A percentile compares a stretch with the other conserved stretches of the same genome.
Evolutionary conservation across 2,113 vertebrate species (phyloP).

Genomic region (Callaeas wilsoni): DNA sequence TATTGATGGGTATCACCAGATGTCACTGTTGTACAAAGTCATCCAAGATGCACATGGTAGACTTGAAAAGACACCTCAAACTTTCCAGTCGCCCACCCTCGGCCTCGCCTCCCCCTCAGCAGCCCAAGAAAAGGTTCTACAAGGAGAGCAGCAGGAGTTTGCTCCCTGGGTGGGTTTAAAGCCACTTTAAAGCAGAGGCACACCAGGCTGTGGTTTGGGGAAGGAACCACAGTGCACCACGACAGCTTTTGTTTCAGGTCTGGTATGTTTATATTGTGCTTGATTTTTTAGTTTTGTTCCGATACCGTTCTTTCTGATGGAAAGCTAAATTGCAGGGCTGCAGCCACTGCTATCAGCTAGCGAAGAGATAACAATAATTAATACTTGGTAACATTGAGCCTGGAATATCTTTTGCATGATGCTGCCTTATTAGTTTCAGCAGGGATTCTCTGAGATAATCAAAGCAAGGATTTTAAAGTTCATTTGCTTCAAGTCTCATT

Average conservation of each 20-base stretch:
- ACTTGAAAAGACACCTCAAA: background rate
- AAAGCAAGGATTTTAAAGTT: background rate
- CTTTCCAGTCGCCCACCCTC: background rate
- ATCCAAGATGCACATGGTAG: background rate
- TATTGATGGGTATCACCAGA: constrained; percentile 51
- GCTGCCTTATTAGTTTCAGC: constrained; percentile 39
- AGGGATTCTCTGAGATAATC: constrained; percentile 34
- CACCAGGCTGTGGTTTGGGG: background rate
- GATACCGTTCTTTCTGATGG: background rate
- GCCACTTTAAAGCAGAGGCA: background rate
- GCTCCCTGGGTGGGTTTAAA: background rate
- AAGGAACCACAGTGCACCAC: background rate
- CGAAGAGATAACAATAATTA: constrained; percentile 44
- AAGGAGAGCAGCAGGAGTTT: background rate
- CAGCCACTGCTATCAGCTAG: background rate
- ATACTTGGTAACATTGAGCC: constrained; percentile 19
- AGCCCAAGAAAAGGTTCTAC: background rate
- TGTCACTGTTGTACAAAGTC: constrained; percentile 61
- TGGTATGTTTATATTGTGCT: background rate
- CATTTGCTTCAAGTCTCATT: background rate
- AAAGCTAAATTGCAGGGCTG: constrained; percentile 35
- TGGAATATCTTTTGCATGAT: background rate
- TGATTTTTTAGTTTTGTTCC: background rate
- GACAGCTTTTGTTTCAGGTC: background rate
- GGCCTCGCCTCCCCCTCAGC: background rate